Conservation (phyloP, 2,797 vertebrate species). For the Eospalax fontanierii region DNA sequence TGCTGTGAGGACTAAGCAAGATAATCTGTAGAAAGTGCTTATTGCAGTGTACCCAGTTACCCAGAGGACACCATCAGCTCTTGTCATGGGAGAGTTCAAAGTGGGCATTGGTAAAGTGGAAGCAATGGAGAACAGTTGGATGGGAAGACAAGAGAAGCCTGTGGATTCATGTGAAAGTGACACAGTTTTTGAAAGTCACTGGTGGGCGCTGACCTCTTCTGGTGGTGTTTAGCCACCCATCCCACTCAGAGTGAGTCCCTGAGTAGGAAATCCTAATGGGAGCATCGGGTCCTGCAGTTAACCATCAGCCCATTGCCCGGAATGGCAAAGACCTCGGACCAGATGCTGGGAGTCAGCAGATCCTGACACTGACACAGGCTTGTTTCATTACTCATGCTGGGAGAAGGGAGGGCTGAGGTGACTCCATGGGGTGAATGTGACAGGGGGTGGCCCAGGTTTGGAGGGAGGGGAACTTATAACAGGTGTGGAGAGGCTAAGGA, state of each 20-base stretch:
- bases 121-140: too few relatives aligned
- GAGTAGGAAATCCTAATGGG: neutral
- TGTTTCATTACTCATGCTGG: neutral
- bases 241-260: neutral
- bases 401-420: neutral
- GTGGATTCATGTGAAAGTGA: fast-evolving
- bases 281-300: neutral
- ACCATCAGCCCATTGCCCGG: neutral
- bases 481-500: neutral
- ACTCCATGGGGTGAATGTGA: too few relatives aligned
- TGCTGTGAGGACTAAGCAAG: neutral
- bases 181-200: neutral
- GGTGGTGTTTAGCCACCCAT: neutral
- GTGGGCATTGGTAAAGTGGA: neutral
- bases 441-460: fast-evolving
- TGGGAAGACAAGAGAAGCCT: neutral
- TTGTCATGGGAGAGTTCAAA: fast-evolving
- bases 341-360: neutral
- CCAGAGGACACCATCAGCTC: neutral
- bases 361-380: neutral
- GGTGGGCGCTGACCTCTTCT: neutral
- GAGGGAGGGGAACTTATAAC: neutral
- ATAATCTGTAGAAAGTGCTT: neutral
- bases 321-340: neutral
- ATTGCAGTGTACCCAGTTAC: fast-evolving